phyloP scores from a whole-genome alignment of 2,797 vertebrate species.

The Astyanax mexicanus region DNA sequence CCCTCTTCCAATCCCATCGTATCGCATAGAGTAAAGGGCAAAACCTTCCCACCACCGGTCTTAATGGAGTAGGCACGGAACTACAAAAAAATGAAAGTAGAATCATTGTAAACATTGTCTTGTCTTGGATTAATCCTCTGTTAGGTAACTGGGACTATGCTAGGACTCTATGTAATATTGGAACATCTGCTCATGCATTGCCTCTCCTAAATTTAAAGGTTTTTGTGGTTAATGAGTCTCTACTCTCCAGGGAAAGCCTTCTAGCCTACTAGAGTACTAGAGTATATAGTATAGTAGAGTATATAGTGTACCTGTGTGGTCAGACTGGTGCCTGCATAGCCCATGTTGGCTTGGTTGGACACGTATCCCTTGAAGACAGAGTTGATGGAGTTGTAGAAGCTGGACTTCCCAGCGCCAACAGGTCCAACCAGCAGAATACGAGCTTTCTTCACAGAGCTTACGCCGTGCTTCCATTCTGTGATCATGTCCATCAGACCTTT shows the following conservation, averaged over 20 bases:
- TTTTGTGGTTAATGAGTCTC: too few species aligned
- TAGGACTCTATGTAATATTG: too few species aligned
- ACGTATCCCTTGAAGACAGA: conserved; percentile 73
- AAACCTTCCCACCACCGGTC: conserved; percentile 34
- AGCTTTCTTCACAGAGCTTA: conserved; percentile 52
- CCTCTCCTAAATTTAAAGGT: too few species aligned
- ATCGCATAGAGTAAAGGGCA: conserved; percentile 77
- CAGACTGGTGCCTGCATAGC: conserved; percentile 65
- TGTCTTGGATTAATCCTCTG: too few species aligned
- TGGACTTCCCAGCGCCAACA: conserved; percentile 74
- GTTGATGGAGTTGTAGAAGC: conserved; percentile 76
- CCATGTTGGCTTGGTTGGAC: conserved; percentile 70
- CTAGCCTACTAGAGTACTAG: too few species aligned
- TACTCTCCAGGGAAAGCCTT: too few species aligned
- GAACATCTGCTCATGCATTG: too few species aligned
- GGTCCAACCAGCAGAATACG: conserved; percentile 69
- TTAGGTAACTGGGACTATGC: too few species aligned
- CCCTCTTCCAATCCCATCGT: conserved; percentile 78
- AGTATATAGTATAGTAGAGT: too few species aligned
- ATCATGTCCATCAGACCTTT: conserved; percentile 56
- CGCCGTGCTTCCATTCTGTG: conserved; percentile 54
- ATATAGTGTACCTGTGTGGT: conserved; percentile 75
- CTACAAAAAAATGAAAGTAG: conserved; percentile 65
- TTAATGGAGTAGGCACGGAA: conserved; percentile 73
- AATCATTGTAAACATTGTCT: too few species aligned